A percentile compares a stretch with the other conserved stretches of the same genome.
phyloP scores from a whole-genome alignment of 1,140 invertebrate genomes.

The Acromyrmex echinatior region DNA sequence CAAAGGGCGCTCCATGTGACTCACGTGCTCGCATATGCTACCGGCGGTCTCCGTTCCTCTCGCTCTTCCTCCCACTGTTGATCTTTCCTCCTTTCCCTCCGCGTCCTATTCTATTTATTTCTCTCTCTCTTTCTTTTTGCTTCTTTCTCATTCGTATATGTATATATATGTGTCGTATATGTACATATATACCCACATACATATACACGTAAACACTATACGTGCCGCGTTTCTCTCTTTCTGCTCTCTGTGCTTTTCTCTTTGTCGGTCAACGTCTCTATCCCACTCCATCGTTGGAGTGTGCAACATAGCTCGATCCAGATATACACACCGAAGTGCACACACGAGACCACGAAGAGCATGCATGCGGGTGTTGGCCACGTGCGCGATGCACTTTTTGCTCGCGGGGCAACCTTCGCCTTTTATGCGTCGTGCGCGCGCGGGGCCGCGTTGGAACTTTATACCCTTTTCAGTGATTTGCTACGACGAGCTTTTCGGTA shows the following conservation, averaged over 20 bases:
- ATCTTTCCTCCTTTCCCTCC: constrained; percentile 28
- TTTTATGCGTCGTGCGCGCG: constrained; percentile 63
- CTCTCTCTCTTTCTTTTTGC: background rate
- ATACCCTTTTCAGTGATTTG: constrained; percentile 54
- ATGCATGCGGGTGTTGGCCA: constrained; percentile 84
- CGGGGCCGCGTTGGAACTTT: constrained; percentile 40
- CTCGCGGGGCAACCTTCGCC: constrained; percentile 57
- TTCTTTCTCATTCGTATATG: background rate
- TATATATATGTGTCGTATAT: too few species aligned
- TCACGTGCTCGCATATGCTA: constrained; percentile 81
- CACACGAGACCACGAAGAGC: constrained; percentile 68
- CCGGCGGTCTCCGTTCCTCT: constrained; percentile 60
- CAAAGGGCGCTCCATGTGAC: constrained; percentile 83
- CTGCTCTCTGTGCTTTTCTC: constrained; percentile 45
- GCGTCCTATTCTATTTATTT: constrained; percentile 35
- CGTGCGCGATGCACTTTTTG: constrained; percentile 84
- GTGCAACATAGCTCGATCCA: constrained; percentile 45
- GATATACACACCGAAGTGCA: constrained; percentile 66
- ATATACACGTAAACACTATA: background rate
- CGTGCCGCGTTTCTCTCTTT: constrained; percentile 37
- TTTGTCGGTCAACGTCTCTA: constrained; percentile 63
- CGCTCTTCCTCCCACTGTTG: constrained; percentile 22
- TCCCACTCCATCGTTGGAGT: constrained; percentile 26
- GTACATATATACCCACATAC: background rate
- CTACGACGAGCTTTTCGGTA: constrained; percentile 11